These are phyloP conservation scores for Globia sparganii DNA, from an alignment of 2,888 invertebrate species.

Conservation along the genomic window DNA sequence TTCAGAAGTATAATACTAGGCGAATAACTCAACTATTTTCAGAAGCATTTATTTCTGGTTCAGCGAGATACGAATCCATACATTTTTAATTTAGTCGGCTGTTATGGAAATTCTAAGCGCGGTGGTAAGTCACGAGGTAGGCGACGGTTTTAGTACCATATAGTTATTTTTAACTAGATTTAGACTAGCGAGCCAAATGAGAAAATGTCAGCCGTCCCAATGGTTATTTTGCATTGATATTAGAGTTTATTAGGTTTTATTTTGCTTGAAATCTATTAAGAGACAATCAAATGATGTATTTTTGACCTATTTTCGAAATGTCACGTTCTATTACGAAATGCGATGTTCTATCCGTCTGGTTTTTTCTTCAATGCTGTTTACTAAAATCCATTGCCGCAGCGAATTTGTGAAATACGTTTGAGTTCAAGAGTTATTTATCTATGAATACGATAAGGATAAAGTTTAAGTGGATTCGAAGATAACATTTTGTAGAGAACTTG, in stretches of 20 bases:
- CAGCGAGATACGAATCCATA: neutral
- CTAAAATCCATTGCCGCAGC: slow-evolving; percentile 7
- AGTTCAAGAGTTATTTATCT: slow-evolving; percentile 32
- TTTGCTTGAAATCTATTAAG: slow-evolving; percentile 52
- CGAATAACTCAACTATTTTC: slow-evolving; percentile 35
- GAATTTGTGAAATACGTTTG: slow-evolving; percentile 20
- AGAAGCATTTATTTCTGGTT: slow-evolving; percentile 20
- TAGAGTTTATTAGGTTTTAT: slow-evolving; percentile 57
- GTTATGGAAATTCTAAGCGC: slow-evolving; percentile 68
- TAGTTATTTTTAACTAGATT: slow-evolving; percentile 70
- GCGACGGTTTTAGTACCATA: slow-evolving; percentile 53
- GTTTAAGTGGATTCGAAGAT: slow-evolving; percentile 3
- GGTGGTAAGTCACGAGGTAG: slow-evolving; percentile 67
- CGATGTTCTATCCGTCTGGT: slow-evolving; percentile 2
- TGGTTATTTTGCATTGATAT: slow-evolving; percentile 67
- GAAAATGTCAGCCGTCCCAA: slow-evolving; percentile 67
- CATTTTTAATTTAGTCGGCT: slow-evolving; percentile 54
- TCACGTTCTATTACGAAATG: slow-evolving; percentile 36
- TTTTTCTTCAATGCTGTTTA: slow-evolving; percentile 30
- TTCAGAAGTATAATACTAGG: slow-evolving; percentile 42
- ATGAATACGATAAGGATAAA: slow-evolving; percentile 14
- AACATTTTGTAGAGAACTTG: neutral
- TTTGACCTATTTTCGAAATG: slow-evolving; percentile 59
- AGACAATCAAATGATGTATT: slow-evolving; percentile 46
- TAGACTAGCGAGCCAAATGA: slow-evolving; percentile 68